These are phyloP conservation scores for Stramonita haemastoma DNA, from an alignment of 2,888 invertebrate genomes.

Conservation along the genomic window DNA sequence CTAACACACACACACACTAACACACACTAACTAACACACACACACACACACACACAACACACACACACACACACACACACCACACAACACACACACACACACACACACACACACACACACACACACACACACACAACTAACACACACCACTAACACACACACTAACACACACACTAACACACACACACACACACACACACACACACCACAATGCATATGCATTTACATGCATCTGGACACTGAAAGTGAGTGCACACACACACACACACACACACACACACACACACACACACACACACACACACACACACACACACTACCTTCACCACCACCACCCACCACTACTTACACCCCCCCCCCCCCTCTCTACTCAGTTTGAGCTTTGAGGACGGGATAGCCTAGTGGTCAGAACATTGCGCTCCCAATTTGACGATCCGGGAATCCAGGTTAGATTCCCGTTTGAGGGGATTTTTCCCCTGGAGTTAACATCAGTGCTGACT, in stretches of 20 bases:
- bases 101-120: background rate
- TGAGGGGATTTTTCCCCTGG: too few relatives aligned
- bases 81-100: background rate
- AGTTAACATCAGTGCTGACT: too few relatives aligned
- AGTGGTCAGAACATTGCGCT: too few relatives aligned
- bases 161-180: too few relatives aligned
- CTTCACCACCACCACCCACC: background rate
- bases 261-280: background rate
- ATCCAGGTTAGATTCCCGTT: too few relatives aligned
- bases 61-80: background rate
- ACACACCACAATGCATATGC: background rate
- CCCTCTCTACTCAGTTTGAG: too few relatives aligned
- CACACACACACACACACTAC: constrained; percentile 8
- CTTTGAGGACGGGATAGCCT: too few relatives aligned
- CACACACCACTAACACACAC: too few relatives aligned
- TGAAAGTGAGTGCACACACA: background rate
- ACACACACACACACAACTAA: constrained; percentile 9
- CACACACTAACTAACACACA: background rate
- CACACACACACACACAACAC: background rate
- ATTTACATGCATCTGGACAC: background rate
- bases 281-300: constrained; percentile 20
- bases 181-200: too few relatives aligned
- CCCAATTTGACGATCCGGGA: too few relatives aligned
- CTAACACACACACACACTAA: too few relatives aligned
- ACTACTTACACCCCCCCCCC: too few relatives aligned